Evolutionary conservation across 1,140 invertebrate genomes (phyloP).

Genomic region (Trachelipus rathkii): DNA sequence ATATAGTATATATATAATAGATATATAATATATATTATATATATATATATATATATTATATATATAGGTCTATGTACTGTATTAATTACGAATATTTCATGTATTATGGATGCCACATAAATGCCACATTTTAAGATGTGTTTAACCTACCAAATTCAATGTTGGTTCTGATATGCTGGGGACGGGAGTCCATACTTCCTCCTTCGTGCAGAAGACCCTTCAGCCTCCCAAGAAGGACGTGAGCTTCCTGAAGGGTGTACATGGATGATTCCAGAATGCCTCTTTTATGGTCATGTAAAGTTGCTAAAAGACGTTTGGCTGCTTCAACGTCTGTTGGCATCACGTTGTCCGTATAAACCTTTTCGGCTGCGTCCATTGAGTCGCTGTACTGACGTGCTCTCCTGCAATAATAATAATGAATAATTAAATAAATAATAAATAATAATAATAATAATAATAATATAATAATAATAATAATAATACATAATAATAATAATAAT

Average conservation of each 20-base stretch:
- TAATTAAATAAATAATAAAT: conserved; percentile 22
- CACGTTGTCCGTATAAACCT: conserved; percentile 60
- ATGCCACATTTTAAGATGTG: no score
- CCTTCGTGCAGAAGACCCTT: conserved; percentile 63
- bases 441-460: conserved; percentile 8
- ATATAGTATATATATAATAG: no score
- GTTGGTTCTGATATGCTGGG: conserved; percentile 62
- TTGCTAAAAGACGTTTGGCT: conserved; percentile 49
- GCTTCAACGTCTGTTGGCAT: conserved; percentile 65
- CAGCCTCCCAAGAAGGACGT: conserved; percentile 65
- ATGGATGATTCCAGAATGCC: conserved; percentile 70
- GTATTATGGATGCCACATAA: no score
- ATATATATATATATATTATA: no score
- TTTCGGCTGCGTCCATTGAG: conserved; percentile 64
- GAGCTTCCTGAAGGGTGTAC: conserved; percentile 71
- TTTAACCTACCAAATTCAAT: conserved; percentile 57
- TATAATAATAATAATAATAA: no score
- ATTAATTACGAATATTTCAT: no score
- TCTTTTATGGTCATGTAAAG: conserved; percentile 53
- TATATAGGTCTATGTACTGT: no score
- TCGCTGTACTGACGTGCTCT: conserved; percentile 65
- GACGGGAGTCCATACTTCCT: conserved; percentile 68
- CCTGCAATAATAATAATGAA: conserved; percentile 51
- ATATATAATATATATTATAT: no score
- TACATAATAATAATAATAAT: no score